These are phyloP conservation scores for Rousettus leschenaultii DNA, from an alignment of 2,113 vertebrate genomes.

Conservation along the genomic window DNA sequence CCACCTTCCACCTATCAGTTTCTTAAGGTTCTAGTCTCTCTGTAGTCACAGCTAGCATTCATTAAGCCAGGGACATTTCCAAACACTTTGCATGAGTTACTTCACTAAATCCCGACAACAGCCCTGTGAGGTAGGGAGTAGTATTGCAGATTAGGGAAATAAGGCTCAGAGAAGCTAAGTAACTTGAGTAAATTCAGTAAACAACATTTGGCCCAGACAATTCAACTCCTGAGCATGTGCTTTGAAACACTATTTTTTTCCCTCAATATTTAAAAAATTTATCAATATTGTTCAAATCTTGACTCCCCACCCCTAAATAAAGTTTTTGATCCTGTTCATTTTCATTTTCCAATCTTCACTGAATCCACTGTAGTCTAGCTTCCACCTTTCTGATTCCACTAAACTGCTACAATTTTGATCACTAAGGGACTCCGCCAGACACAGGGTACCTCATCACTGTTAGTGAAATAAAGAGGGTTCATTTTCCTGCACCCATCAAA, in stretches of 20 bases:
- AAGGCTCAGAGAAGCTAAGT: background rate
- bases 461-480: no score
- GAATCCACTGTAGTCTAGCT: background rate
- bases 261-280: background rate
- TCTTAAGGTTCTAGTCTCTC: background rate
- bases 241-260: background rate
- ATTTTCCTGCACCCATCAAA: no score
- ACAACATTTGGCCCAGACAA: background rate
- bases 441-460: background rate
- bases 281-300: background rate
- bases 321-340: background rate
- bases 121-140: background rate
- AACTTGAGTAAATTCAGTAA: background rate
- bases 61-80: background rate
- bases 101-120: background rate
- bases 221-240: background rate
- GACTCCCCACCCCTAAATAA: background rate
- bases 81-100: background rate
- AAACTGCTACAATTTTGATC: background rate
- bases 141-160: background rate
- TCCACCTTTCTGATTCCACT: background rate
- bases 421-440: background rate
- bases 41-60: background rate
- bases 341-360: background rate
- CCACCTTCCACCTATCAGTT: background rate